Conservation (phyloP, 2,797 vertebrate species). For the Platyrinchus mystaceus region DNA sequence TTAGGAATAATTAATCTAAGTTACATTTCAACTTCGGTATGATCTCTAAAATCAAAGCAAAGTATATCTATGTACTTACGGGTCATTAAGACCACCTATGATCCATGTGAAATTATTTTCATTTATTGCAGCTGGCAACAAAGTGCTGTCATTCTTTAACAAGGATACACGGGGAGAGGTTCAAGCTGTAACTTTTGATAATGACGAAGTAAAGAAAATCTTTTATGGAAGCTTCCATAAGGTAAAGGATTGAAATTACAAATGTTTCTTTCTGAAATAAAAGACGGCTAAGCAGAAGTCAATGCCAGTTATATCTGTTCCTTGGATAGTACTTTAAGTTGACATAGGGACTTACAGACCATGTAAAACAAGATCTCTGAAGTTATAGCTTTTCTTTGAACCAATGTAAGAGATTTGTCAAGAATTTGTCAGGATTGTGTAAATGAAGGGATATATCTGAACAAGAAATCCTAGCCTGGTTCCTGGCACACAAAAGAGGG, state of each 20-base stretch:
- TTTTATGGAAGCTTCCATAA: conserved; percentile 99
- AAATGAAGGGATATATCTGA: neutral
- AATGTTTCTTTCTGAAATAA: conserved; percentile 15
- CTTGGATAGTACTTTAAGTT: neutral
- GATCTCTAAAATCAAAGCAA: neutral
- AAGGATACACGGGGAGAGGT: conserved; percentile 88
- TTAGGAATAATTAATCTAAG: neutral
- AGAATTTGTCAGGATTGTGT: neutral
- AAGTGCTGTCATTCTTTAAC: conserved; percentile 94
- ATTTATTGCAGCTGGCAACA: conserved; percentile 82
- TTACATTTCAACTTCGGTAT: neutral
- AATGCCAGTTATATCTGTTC: neutral
- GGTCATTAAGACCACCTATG: neutral
- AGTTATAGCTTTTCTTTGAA: neutral
- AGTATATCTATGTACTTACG: neutral
- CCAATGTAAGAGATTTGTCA: neutral
- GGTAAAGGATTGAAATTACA: conserved; percentile 78
- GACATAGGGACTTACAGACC: neutral
- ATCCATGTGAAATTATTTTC: neutral
- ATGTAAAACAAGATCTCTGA: neutral
- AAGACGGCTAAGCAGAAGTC: neutral
- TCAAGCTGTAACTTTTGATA: conserved; percentile 89
- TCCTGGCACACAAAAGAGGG: neutral
- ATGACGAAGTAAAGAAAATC: conserved; percentile 84
- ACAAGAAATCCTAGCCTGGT: neutral